Evolutionary conservation across 30 jellyfish, hydroid and myxozoan genomes (phyloP).

Genomic region (Cassiopea andromeda): DNA sequence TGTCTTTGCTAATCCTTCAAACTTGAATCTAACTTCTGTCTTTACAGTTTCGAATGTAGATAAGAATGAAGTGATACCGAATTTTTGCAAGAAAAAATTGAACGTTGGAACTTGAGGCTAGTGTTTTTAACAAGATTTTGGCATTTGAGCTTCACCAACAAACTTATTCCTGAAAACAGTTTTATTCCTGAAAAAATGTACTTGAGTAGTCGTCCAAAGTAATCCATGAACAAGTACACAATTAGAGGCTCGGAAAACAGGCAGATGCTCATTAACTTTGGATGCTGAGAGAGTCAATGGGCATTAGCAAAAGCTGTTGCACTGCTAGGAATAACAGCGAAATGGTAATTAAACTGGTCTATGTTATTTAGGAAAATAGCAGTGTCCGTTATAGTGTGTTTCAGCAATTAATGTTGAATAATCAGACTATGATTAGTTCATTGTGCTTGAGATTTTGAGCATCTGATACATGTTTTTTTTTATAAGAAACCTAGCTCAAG

Average conservation of each 20-base stretch:
- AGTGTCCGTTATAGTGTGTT: neutral
- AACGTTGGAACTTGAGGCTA: too few species aligned
- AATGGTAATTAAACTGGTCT: slow-evolving; percentile 8
- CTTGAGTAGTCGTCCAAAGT: too few species aligned
- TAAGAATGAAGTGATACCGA: too few species aligned
- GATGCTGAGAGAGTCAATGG: slow-evolving; percentile 14
- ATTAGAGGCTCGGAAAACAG: neutral
- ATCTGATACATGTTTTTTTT: neutral
- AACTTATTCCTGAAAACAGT: too few species aligned
- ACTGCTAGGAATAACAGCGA: slow-evolving; percentile 25
- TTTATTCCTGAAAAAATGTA: too few species aligned
- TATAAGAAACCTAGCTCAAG: too few species aligned
- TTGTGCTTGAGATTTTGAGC: neutral
- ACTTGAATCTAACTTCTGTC: too few species aligned
- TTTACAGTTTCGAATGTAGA: too few species aligned
- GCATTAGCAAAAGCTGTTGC: slow-evolving; percentile 12
- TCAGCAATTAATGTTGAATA: neutral
- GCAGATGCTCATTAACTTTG: slow-evolving; percentile 25
- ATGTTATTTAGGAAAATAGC: neutral
- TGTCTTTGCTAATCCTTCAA: too few species aligned
- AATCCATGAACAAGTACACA: neutral
- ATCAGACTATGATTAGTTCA: neutral
- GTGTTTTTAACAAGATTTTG: too few species aligned
- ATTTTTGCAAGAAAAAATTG: too few species aligned
- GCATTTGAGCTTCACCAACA: too few species aligned